These are phyloP conservation scores for Bettongia penicillata DNA, from an alignment of 2,113 vertebrate species.

Conservation along the genomic window DNA sequence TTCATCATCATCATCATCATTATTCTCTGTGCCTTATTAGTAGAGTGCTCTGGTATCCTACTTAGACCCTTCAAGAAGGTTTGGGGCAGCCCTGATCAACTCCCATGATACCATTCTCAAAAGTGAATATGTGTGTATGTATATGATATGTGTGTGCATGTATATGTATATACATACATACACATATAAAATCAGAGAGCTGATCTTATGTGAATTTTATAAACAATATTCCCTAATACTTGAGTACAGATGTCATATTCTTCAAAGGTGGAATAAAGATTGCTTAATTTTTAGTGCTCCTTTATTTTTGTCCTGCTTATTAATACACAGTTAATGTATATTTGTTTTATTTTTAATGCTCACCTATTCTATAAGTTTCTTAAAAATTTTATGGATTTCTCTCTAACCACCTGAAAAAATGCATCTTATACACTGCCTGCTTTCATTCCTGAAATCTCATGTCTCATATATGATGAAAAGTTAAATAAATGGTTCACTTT, in stretches of 20 bases:
- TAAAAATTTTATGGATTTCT: not conserved
- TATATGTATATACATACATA: no score
- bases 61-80: no score
- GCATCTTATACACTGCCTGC: not conserved
- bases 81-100: no score
- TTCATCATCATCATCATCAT: no score
- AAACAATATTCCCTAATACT: not conserved
- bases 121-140: no score
- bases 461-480: not conserved
- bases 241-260: not conserved
- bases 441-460: slow-evolving; percentile 9
- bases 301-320: not conserved
- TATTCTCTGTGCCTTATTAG: no score
- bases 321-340: not conserved
- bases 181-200: not conserved
- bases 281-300: not conserved
- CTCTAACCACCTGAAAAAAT: not conserved
- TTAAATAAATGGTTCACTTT: slow-evolving; percentile 4
- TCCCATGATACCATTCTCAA: no score
- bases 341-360: not conserved
- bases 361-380: not conserved
- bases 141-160: no score
- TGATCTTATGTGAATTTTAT: not conserved
- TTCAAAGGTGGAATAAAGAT: not conserved
- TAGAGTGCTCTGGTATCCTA: no score